A percentile compares a stretch with the other conserved stretches of the same genome.
phyloP scores from a whole-genome alignment of 2,797 vertebrate species.

The Gallinago nigripennis region DNA sequence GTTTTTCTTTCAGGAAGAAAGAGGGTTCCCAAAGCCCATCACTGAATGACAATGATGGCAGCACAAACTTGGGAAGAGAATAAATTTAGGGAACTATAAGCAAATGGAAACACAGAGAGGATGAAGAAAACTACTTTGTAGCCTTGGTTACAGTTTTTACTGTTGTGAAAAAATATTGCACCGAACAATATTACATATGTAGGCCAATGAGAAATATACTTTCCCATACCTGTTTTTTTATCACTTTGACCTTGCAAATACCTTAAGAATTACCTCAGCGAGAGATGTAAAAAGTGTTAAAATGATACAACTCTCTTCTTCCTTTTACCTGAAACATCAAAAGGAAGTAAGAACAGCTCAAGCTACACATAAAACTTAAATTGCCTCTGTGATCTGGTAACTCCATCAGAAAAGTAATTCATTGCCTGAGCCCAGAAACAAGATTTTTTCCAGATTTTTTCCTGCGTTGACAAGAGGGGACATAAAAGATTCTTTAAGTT shows the following conservation, averaged over 20 bases:
- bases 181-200: not conserved
- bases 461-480: not conserved
- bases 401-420: not conserved
- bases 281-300: not conserved
- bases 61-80: not conserved
- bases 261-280: not conserved
- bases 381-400: conserved; percentile 1
- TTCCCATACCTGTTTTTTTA: not conserved
- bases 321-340: conserved; percentile 20
- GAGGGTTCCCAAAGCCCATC: not conserved
- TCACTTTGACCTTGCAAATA: not conserved
- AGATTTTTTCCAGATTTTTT: not conserved
- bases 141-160: not conserved
- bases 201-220: not conserved
- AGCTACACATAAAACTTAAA: conserved; percentile 13
- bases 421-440: not conserved
- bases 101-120: not conserved
- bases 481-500: not conserved
- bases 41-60: not conserved
- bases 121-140: not conserved
- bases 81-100: not conserved
- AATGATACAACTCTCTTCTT: not conserved
- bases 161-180: not conserved
- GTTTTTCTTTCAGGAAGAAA: not conserved
- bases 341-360: not conserved